Evolutionary conservation across 1,140 invertebrate genomes (phyloP), one percentile per base, ranked within the genome.

Genomic region (Drosophila biarmipes): DNA sequence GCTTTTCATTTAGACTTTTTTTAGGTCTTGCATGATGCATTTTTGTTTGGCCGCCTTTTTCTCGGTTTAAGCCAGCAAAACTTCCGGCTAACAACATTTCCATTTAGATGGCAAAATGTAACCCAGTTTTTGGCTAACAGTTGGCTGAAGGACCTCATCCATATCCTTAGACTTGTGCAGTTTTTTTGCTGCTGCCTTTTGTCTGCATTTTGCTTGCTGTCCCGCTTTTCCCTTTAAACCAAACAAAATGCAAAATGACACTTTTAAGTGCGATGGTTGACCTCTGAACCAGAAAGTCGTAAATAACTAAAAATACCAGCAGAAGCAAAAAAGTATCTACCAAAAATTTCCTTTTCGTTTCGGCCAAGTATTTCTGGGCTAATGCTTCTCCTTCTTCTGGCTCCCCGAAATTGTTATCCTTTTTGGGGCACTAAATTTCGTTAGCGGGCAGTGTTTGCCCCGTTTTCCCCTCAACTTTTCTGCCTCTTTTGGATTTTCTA

Each of bases 211-310:
- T 87, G 51, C 76, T 42, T 56, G 15, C 19, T 19, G 34, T 35
- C 53, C 53, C 27, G 58, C 24, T 38, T 59, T 19, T 54, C 10
- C 45, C 37, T 51, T 52, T 45, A 59, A 48, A 58, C 27, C 55
- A 72, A 66, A 52, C 81, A 57, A 69, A 87, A 87, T 86, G 82
- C 68, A 80, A 87, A 87, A 87, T 87, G 82, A 89, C 82, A 87
- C 75, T 89, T 89, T 87, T 87, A 87, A 87, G 84, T 81, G 84
- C 82, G 78, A 89, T 77, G 78, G 72, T 71, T 87, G 82, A 87
- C 82, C 84, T 87, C 78, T 87, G 82, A 86, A 87, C 82, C 82
- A 89, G 84, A 87, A 87, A 82, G 74, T 87, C 82, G 84, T 89
- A 87, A 87, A 87, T 87, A 89, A 78, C 78, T 14, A 51, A 73